Evolutionary conservation across 2,888 invertebrate genomes (phyloP).

Genomic region (Choristoneura rosaceana): DNA sequence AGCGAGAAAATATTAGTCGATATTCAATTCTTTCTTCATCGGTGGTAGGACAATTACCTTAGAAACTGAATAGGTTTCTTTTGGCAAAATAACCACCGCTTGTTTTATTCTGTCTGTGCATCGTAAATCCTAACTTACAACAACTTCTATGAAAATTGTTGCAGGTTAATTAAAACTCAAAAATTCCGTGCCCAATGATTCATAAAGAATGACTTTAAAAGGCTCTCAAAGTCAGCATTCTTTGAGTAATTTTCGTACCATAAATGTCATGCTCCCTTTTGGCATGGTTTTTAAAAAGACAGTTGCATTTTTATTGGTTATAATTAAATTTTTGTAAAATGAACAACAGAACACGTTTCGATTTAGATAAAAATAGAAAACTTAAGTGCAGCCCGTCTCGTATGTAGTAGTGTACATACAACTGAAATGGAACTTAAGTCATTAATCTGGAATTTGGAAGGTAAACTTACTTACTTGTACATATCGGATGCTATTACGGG

Average conservation of each 20-base stretch:
- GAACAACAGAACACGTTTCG: background rate
- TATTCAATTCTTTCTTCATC: no score
- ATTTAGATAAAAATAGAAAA: background rate
- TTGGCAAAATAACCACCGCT: background rate
- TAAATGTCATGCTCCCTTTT: no score
- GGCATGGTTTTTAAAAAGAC: no score
- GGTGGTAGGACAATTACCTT: no score
- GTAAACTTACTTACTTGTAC: no score
- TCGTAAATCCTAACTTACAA: background rate
- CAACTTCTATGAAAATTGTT: background rate
- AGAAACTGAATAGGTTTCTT: background rate
- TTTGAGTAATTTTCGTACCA: background rate
- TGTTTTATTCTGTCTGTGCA: constrained; percentile 2
- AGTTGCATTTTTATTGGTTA: no score
- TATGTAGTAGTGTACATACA: no score
- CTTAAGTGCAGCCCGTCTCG: background rate
- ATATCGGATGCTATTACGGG: no score
- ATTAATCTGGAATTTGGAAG: no score
- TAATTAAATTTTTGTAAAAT: no score
- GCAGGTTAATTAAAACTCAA: background rate
- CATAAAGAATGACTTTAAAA: background rate
- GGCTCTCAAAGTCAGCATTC: background rate
- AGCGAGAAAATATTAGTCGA: no score
- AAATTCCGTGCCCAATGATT: background rate
- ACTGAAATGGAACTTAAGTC: no score